Evolutionary conservation across 2,113 vertebrate species (phyloP), one percentile per base, ranked within the genome.

Genomic region (Cercopithecus mona): DNA sequence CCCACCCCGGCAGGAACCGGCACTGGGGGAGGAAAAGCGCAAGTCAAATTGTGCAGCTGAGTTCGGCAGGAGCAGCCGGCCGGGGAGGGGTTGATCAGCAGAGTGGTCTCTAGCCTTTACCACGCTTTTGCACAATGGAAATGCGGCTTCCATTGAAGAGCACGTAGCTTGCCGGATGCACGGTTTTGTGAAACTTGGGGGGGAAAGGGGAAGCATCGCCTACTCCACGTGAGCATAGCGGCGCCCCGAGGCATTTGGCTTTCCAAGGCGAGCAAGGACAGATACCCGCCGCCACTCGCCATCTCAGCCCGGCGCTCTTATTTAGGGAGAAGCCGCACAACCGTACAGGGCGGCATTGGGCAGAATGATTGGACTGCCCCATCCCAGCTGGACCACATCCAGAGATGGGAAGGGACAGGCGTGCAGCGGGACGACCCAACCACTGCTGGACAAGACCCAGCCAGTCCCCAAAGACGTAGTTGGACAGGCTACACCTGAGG

Each of bases 11-110:
- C 6, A 32, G 18, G 11, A n/a, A 5, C 23, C 12, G 0, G 52
- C 20, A 8, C 4, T 23, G 3, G 23, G 23, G 11, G 30, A 73
- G 20, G 87, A 32, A 45, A 40, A 10, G 25, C 20, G 18, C 16
- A 5, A 0, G 18, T 13, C 57, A 22, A 8, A 38, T 40, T 1
- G 45, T 3, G 57, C 22, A 22, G 35, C n/a, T 1, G 52, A 25
- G 7, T 1, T n/a, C 9, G 8, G 81, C 68, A 14, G 59, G 64
- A 22, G 45, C 18, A 2, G 27, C 73, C 20, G 43, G 13, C 55
- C 45, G 0, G 6, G n/a, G 55, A 68, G 64, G 55, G 13, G 50
- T 30, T 0, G 32, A 5, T 72, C 23, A 1, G 52, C 12, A 16
- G 68, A 57, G 8, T 30, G 8, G 23, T 45, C 35, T 40, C 66